Evolutionary conservation across 2,888 invertebrate species (phyloP), one percentile per base, ranked within the genome.

Genomic region (Drosophila aldrichi): DNA sequence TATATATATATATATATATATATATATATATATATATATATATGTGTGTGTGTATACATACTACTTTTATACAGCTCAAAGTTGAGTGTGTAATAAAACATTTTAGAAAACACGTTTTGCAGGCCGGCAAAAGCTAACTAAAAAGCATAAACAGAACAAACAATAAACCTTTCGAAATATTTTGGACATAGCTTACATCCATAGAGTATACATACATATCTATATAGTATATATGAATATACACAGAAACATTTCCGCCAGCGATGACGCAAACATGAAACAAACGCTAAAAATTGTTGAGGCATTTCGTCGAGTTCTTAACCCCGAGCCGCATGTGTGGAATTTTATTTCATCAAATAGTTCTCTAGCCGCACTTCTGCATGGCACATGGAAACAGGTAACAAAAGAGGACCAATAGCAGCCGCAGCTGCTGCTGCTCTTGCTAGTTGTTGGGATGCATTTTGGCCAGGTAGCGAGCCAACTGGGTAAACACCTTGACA

Each of bases 251-350:
- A 68, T 88, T 81, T 89, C 86, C 76, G 82, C 68, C 49, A 41
- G 62, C 70, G 86, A 89, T 83, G 83, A 83, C 90, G 83, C 86
- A 88, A 77, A 81, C 62, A n/a, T 51, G 20, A 51, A 63, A 68
- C 64, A 78, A 88, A 81, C 70, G 68, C 65, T 63, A 34, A 40
- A 73, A 79, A 65, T 60, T 70, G 70, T 82, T 79, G 70, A 70
- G 86, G 77, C 82, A 88, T 83, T 54, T 85, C 60, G 57, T 70
- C 68, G 59, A 67, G 59, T 49, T 65, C 69, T 61, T 73, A 63
- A 66, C 46, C 41, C 49, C 51, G 18, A 32, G 48, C 48, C n/a
- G 70, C 63, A 75, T 82, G 69, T 66, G 68, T 81, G 62, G 55
- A 75, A 85, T 71, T 74, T 59, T 78, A 64, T 66, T 56, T 54